A percentile compares a stretch with the other conserved stretches of the same genome.
phyloP scores from a whole-genome alignment of 2,888 invertebrate species.

The Drosophila mettleri region DNA sequence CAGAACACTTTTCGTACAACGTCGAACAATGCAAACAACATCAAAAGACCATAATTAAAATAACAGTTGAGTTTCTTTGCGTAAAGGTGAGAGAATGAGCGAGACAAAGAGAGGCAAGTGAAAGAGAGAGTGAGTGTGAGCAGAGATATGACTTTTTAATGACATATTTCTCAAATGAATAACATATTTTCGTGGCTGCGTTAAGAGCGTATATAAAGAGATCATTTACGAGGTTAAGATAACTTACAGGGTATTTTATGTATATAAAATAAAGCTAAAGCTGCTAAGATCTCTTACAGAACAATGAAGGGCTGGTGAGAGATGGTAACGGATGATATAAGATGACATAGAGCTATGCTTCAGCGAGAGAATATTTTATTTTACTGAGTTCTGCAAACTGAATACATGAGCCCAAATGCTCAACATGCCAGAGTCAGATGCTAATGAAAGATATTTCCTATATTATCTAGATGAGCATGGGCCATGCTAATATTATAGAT shows the following conservation, averaged over 20 bases:
- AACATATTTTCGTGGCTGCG: background rate
- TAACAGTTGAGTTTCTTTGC: constrained; percentile 23
- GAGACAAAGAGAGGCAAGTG: background rate
- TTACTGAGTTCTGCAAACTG: constrained; percentile 1
- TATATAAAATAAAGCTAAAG: too few relatives aligned
- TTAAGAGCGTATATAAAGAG: background rate
- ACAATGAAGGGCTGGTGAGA: too few relatives aligned
- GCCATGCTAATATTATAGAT: background rate
- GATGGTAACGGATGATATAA: too few relatives aligned
- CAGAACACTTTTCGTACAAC: constrained; percentile 27
- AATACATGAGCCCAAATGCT: background rate
- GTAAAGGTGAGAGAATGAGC: constrained; percentile 1
- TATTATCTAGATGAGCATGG: background rate
- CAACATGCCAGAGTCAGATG: too few relatives aligned
- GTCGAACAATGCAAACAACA: constrained; percentile 48
- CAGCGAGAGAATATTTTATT: too few relatives aligned
- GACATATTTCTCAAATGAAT: background rate
- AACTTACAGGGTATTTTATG: background rate
- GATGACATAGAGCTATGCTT: too few relatives aligned
- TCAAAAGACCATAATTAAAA: constrained; percentile 38
- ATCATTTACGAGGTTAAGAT: background rate
- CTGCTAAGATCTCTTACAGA: too few relatives aligned
- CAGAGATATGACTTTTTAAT: background rate
- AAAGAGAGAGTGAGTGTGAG: background rate
- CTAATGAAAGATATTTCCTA: background rate